Evolutionary conservation across 2,797 vertebrate species (phyloP).

Genomic region (Chiloscyllium punctatum): DNA sequence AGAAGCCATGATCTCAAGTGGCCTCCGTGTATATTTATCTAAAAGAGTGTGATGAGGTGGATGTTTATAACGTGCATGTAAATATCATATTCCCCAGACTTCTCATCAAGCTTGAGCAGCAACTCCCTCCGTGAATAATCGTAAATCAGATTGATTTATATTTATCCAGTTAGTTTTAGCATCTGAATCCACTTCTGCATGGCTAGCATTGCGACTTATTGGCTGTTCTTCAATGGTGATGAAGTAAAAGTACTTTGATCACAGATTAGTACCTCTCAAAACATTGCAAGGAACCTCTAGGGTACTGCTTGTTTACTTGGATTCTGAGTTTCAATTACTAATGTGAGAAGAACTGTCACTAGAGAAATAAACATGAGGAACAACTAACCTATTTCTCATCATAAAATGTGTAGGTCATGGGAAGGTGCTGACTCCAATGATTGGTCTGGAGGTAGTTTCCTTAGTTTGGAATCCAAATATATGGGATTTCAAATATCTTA

Average conservation of each 20-base stretch:
- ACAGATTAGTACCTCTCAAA: not conserved
- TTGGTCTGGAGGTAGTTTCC: not conserved
- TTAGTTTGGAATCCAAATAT: not conserved
- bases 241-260: not conserved
- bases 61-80: not conserved
- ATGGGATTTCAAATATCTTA: not conserved
- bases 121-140: not conserved
- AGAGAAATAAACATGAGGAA: not conserved
- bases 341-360: not conserved
- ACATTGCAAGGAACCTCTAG: not conserved
- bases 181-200: not conserved
- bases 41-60: not conserved
- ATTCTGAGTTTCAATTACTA: not conserved
- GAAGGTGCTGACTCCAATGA: not conserved
- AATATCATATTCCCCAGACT: conserved; percentile 5
- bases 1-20: not conserved
- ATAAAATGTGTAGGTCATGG: not conserved
- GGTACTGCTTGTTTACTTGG: not conserved
- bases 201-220: not conserved
- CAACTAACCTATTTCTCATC: not conserved
- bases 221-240: not conserved
- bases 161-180: not conserved
- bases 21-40: not conserved
- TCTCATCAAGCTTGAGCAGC: not conserved
- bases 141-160: not conserved